Conservation (phyloP, 2,113 vertebrate genomes). For the Engraulis encrasicolus region DNA sequence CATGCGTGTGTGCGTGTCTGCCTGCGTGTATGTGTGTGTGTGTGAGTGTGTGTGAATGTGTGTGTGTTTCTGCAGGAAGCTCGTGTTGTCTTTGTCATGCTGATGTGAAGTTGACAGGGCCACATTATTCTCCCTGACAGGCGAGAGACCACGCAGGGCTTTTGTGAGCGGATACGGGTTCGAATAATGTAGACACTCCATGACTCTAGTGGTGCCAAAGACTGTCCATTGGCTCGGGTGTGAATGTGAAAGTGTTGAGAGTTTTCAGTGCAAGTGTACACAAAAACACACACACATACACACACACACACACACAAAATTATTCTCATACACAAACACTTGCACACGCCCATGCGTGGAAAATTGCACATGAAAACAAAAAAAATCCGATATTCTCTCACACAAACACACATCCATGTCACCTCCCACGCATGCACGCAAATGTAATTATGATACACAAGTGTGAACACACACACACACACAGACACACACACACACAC, state of each 20-base stretch:
- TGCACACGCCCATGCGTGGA: background rate
- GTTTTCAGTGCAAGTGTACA: background rate
- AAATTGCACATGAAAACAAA: background rate
- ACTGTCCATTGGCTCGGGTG: background rate
- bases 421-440: background rate
- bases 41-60: no score
- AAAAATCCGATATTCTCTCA: background rate
- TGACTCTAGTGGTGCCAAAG: background rate
- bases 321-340: background rate
- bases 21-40: no score
- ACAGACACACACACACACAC: background rate
- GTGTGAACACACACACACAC: conserved; percentile 1
- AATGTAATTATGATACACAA: no score
- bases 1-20: no score
- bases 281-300: background rate
- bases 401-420: background rate
- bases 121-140: background rate
- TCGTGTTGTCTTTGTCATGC: conserved; percentile 8
- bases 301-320: background rate
- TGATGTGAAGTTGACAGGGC: background rate
- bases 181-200: background rate
- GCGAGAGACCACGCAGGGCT: background rate
- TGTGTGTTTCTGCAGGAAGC: background rate
- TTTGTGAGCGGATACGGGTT: background rate
- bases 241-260: background rate